phyloP scores from a whole-genome alignment of 2,113 vertebrate species.

The Puffinus mauretanicus region DNA sequence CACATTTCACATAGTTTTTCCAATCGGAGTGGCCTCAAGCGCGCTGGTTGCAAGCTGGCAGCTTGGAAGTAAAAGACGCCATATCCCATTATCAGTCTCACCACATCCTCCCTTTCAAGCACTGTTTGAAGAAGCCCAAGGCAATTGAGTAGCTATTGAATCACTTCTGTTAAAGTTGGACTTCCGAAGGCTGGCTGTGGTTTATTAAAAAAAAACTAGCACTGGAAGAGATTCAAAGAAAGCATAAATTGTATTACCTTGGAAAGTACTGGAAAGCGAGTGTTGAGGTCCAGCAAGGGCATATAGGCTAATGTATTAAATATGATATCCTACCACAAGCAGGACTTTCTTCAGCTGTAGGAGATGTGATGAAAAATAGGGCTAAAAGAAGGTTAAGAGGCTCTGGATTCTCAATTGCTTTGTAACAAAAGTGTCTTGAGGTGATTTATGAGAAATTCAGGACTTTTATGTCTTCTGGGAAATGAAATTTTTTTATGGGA shows the following conservation, averaged over 20 bases:
- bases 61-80: neutral
- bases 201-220: neutral
- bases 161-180: neutral
- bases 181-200: slow-evolving; percentile 4
- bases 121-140: neutral
- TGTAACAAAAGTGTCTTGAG: slow-evolving; percentile 37
- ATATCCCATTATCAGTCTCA: neutral
- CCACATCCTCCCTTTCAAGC: slow-evolving; percentile 17
- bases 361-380: slow-evolving; percentile 37
- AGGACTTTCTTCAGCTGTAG: neutral
- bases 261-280: neutral
- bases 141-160: slow-evolving; percentile 4
- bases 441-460: slow-evolving; percentile 44
- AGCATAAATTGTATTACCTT: slow-evolving; percentile 14
- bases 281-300: neutral
- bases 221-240: slow-evolving; percentile 23
- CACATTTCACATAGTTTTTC: neutral
- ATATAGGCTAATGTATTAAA: slow-evolving; percentile 17
- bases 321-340: neutral
- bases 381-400: slow-evolving; percentile 55
- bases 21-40: neutral
- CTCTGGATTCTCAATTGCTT: slow-evolving; percentile 45
- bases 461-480: slow-evolving; percentile 29
- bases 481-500: slow-evolving; percentile 8
- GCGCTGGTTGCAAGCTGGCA: neutral